Evolutionary conservation across 2,888 invertebrate genomes (phyloP).

Genomic region (Leucoma salicis): DNA sequence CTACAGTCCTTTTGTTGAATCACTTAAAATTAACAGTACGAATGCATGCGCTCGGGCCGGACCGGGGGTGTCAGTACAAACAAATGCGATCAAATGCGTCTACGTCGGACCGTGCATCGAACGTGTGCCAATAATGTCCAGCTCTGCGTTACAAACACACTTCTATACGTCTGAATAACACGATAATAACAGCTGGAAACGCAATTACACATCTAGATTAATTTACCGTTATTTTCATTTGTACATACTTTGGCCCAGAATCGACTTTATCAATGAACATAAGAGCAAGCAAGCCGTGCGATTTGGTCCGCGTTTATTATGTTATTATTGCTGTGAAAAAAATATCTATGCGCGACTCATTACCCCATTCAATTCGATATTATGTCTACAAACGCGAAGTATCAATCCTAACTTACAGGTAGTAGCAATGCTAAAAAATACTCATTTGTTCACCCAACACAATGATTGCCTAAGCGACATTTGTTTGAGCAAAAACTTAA

Average conservation of each 20-base stretch:
- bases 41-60: conserved; percentile 31
- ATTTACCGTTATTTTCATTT: conserved; percentile 13
- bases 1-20: conserved; percentile 74
- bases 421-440: conserved; percentile 9
- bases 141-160: conserved; percentile 37
- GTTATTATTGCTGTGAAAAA: conserved; percentile 4
- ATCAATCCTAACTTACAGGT: conserved; percentile 8
- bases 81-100: conserved; percentile 68
- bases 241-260: conserved; percentile 14
- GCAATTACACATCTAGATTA: conserved; percentile 8
- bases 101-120: conserved; percentile 32
- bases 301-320: conserved; percentile 6
- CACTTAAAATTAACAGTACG: conserved; percentile 76
- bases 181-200: conserved; percentile 23
- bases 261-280: conserved; percentile 5
- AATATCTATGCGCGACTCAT: conserved; percentile 2
- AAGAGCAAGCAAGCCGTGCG: conserved; percentile 12
- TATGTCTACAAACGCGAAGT: conserved; percentile 7
- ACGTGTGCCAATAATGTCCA: conserved; percentile 30
- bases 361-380: conserved; percentile 1
- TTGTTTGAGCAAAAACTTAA: conserved; percentile 14
- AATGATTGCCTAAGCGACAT: conserved; percentile 3
- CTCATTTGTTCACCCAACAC: conserved; percentile 6
- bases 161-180: conserved; percentile 36
- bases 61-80: conserved; percentile 24